Evolutionary conservation across 2,797 vertebrate species (phyloP), one percentile per base, ranked within the genome.

Genomic region (Huso huso): DNA sequence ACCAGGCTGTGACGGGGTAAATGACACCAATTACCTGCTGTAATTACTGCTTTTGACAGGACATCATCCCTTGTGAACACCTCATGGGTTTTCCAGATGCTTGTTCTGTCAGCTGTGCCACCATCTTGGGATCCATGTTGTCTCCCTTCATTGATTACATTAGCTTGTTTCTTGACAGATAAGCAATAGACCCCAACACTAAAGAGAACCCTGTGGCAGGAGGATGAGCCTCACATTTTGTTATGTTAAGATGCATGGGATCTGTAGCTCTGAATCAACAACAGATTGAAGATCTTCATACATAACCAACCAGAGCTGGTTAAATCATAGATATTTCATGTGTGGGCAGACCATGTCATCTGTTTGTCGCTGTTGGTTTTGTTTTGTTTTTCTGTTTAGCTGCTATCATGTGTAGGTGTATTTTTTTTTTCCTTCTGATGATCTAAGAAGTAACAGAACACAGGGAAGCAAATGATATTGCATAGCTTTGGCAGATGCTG

Each of bases 41-140:
- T 87, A 89, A 90, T 88, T 88, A 84, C 82, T 84, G 71, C 73
- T 79, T 76, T 73, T 84, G 80, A 87, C 85, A 86, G 78, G 79
- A 77, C 67, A 72, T 77, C 82, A 77, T 83, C 80, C 77, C 82
- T 68, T 10, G 69, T 78, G 83, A 81, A 78, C 64, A 65, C 65
- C 79, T 69, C 79, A 75, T 75, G 74, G 80, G 81, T 82, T 78
- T 83, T 76, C 79, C 71, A 83, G 69, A 69, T 78, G 73, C 68
- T 83, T 82, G 79, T 77, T 75, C 75, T 80, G 63, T 81, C 77
- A 82, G 66, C 64, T 62, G 63, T 74, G 74, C 76, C 70, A 75
- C 80, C 81, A 79, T 37, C 37, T 37, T 37, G 37, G 37, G 37
- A 37, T 37, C 37, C 37, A 37, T 37, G 37, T 37, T 37, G 37